These are phyloP conservation scores for Reticulitermes speratus DNA, from an alignment of 1,140 invertebrate genomes.

Conservation along the genomic window DNA sequence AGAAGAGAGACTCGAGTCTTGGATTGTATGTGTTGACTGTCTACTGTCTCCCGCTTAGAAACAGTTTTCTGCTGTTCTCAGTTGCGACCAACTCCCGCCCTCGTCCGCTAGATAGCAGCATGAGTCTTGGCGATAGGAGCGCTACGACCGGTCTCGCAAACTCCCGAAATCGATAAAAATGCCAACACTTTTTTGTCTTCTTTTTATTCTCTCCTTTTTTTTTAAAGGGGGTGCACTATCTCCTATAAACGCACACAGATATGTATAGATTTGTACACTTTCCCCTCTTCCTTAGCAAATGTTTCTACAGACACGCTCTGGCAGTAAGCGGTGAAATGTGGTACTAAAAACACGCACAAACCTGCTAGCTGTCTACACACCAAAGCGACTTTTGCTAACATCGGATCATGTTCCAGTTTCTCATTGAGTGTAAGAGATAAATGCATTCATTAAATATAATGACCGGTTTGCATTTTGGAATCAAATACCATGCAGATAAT, in stretches of 20 bases:
- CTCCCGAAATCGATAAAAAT: slow-evolving; percentile 25
- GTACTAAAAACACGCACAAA: slow-evolving; percentile 9
- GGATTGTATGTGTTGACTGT: slow-evolving; percentile 21
- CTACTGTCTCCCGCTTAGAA: slow-evolving; percentile 28
- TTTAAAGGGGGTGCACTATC: slow-evolving; percentile 10
- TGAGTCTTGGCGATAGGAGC: slow-evolving; percentile 20
- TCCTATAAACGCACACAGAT: not conserved
- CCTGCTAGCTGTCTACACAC: not conserved
- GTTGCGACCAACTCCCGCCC: slow-evolving; percentile 7
- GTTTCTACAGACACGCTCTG: not conserved
- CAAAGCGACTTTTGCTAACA: not conserved
- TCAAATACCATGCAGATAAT: too few relatives aligned
- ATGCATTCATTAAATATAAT: too few relatives aligned
- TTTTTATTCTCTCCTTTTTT: slow-evolving; percentile 20
- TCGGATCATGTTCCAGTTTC: too few relatives aligned
- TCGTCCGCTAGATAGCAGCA: slow-evolving; percentile 26
- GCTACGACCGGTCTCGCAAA: slow-evolving; percentile 15
- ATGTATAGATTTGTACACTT: not conserved
- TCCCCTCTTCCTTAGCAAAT: not conserved
- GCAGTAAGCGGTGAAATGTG: not conserved
- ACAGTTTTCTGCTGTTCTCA: slow-evolving; percentile 21
- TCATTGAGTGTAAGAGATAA: too few relatives aligned
- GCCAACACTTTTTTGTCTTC: slow-evolving; percentile 19
- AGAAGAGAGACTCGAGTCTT: slow-evolving; percentile 15
- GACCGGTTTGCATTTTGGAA: too few relatives aligned